Conservation (phyloP, 2,797 vertebrate species). For the Scyliorhinus canicula region DNA sequence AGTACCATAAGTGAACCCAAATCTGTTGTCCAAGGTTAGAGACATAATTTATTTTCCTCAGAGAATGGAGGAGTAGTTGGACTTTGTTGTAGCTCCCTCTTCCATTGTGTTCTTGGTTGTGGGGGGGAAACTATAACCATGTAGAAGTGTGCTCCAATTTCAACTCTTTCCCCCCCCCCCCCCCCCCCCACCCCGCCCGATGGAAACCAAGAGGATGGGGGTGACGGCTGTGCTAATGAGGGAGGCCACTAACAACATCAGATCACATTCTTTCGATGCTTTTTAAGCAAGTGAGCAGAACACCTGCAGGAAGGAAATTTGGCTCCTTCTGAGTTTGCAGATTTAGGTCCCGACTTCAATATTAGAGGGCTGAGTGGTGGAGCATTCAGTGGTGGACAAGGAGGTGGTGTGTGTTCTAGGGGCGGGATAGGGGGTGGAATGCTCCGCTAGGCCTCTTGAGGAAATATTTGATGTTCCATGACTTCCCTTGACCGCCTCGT, state of each 20-base stretch:
- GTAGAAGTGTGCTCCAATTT: background rate
- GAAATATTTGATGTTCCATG: background rate
- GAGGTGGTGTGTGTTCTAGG: background rate
- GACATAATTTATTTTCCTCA: background rate
- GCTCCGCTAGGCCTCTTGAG: background rate
- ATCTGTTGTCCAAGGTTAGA: background rate
- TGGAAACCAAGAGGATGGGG: background rate
- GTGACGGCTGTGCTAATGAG: background rate
- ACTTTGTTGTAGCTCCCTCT: background rate
- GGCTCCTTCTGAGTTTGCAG: background rate
- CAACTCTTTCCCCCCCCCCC: no score
- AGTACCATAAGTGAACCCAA: background rate
- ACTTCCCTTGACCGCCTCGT: no score
- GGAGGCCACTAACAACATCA: background rate
- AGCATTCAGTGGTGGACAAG: background rate
- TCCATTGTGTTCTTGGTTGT: background rate
- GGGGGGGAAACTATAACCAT: background rate
- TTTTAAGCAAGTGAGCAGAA: background rate
- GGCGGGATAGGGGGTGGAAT: background rate
- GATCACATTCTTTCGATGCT: background rate
- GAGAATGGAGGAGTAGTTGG: background rate
- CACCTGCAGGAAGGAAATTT: background rate
- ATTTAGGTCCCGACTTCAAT: background rate
- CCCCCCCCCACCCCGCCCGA: background rate
- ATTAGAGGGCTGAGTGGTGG: background rate